phyloP scores from a whole-genome alignment of 2,113 vertebrate genomes.

The Thermophis baileyi region DNA sequence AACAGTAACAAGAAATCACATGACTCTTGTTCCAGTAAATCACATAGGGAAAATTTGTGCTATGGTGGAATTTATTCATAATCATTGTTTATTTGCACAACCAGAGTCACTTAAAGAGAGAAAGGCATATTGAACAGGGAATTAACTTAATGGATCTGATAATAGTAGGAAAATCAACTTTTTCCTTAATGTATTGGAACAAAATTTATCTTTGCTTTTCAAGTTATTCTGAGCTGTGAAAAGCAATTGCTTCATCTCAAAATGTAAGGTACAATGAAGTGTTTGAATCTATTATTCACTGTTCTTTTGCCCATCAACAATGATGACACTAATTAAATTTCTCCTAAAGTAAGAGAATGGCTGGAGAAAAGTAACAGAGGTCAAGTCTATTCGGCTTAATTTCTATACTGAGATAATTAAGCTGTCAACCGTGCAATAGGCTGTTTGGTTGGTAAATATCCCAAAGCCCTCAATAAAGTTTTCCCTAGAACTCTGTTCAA shows the following conservation, averaged over 20 bases:
- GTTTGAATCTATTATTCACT: not conserved
- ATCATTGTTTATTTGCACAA: not conserved
- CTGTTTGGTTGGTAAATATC: not conserved
- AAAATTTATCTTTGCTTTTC: not conserved
- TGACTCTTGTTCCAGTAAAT: not conserved
- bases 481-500: not conserved
- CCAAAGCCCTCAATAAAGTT: not conserved
- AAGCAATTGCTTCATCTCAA: not conserved
- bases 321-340: not conserved
- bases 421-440: not conserved
- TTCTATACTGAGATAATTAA: slow-evolving; percentile 15
- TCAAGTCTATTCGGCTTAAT: not conserved
- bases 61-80: not conserved
- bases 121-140: not conserved
- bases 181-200: not conserved
- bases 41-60: not conserved
- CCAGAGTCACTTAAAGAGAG: not conserved
- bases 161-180: not conserved
- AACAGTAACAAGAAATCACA: not conserved
- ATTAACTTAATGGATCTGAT: not conserved
- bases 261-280: not conserved
- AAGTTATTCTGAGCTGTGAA: not conserved
- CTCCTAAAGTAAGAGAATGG: not conserved
- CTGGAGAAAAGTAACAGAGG: slow-evolving; percentile 11
- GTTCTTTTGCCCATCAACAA: not conserved